A percentile compares a stretch with the other conserved stretches of the same genome.
Evolutionary conservation across 2,888 invertebrate genomes (phyloP).

Genomic region (Aquatica leii): DNA sequence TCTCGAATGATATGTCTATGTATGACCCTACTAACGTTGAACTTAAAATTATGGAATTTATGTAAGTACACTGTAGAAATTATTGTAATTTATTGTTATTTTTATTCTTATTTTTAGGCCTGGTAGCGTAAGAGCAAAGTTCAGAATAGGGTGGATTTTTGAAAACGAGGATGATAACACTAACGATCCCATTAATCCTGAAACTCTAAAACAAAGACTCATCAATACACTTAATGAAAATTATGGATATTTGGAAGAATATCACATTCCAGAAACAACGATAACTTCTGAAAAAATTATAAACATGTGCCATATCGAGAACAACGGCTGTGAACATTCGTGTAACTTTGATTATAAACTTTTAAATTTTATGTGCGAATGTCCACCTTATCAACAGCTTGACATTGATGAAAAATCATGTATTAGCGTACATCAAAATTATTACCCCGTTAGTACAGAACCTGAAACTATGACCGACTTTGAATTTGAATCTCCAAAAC

Average conservation of each 20-base stretch:
- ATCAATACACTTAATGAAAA: constrained; percentile 62
- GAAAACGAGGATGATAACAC: constrained; percentile 61
- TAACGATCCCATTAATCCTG: constrained; percentile 63
- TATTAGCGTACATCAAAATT: constrained; percentile 47
- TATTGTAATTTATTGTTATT: background rate
- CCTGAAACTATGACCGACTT: constrained; percentile 25
- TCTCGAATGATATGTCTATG: constrained; percentile 63
- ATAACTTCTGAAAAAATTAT: constrained; percentile 66
- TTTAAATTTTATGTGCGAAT: constrained; percentile 72
- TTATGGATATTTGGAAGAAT: constrained; percentile 62
- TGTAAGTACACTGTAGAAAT: constrained; percentile 61
- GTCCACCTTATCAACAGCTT: constrained; percentile 67
- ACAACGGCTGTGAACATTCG: constrained; percentile 69
- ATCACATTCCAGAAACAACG: constrained; percentile 61
- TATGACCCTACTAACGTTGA: constrained; percentile 66
- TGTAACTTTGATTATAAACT: constrained; percentile 72
- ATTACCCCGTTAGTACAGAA: constrained; percentile 51
- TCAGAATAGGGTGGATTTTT: constrained; percentile 72
- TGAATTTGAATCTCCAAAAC: constrained; percentile 39
- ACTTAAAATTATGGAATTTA: constrained; percentile 69
- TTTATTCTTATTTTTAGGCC: constrained; percentile 61
- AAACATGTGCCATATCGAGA: constrained; percentile 71
- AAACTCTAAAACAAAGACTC: constrained; percentile 63
- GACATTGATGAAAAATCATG: constrained; percentile 62
- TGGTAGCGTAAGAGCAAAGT: constrained; percentile 72